These are phyloP conservation scores for Scaptodrosophila latifasciaeformis DNA, from an alignment of 2,888 invertebrate species.

Conservation along the genomic window DNA sequence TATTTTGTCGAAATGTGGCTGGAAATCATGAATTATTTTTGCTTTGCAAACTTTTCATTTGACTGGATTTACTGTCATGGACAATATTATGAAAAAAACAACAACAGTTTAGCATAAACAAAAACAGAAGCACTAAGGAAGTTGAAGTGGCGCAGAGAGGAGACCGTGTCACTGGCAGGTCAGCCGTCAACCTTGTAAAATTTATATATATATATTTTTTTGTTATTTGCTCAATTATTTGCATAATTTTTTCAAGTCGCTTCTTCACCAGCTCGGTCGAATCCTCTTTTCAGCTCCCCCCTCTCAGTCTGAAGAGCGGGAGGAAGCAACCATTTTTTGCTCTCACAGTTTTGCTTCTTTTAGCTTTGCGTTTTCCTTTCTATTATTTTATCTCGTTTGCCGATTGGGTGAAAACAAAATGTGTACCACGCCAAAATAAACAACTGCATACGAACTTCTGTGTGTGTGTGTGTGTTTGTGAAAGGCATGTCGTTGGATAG, in stretches of 20 bases:
- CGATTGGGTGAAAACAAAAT: neutral
- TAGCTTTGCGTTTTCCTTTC: conserved; percentile 1
- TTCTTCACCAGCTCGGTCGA: neutral
- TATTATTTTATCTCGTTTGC: conserved; percentile 1
- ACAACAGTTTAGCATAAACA: neutral
- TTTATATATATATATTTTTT: conserved; percentile 38
- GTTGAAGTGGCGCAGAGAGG: neutral
- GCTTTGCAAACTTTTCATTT: conserved; percentile 46
- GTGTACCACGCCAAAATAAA: conserved; percentile 37
- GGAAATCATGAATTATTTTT: conserved; percentile 9
- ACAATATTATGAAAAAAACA: conserved; percentile 30
- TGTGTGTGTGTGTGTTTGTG: conserved; percentile 28
- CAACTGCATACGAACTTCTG: conserved; percentile 18
- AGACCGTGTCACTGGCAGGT: conserved; percentile 28
- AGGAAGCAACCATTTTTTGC: too few species aligned
- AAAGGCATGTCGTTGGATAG: conserved; percentile 49
- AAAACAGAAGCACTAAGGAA: neutral
- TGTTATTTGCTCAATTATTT: conserved; percentile 65
- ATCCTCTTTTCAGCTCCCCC: neutral
- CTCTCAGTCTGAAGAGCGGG: too few species aligned
- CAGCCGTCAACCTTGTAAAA: conserved; percentile 29
- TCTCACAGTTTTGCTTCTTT: neutral
- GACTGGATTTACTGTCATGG: conserved; percentile 52
- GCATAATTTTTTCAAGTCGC: conserved; percentile 48
- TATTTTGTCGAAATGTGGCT: neutral